These are phyloP conservation scores for Rhyacophila evoluta DNA, from an alignment of 2,888 invertebrate genomes.

Conservation along the genomic window DNA sequence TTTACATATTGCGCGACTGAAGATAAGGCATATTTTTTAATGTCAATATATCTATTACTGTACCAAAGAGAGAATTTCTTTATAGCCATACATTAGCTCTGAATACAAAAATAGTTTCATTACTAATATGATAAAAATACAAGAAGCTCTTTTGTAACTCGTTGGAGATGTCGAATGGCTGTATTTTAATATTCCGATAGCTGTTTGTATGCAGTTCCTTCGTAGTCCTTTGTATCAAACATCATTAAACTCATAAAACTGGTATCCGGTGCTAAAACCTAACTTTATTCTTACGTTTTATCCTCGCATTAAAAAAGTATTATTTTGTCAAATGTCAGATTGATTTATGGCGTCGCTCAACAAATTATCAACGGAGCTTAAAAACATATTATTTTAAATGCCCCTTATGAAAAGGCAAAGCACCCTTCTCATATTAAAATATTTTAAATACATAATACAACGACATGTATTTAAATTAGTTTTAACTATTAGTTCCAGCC, in stretches of 20 bases:
- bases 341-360: slow-evolving; percentile 27
- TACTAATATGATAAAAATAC: too few species aligned
- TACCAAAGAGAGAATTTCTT: too few species aligned
- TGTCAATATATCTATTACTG: too few species aligned
- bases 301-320: slow-evolving; percentile 12
- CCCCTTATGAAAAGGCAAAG: background rate
- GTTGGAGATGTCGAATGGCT: too few species aligned
- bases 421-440: background rate
- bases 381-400: background rate
- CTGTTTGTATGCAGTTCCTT: background rate
- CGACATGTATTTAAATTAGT: too few species aligned
- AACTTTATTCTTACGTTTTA: background rate
- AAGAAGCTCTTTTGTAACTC: too few species aligned
- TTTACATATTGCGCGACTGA: too few species aligned
- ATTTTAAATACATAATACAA: too few species aligned
- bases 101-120: too few species aligned
- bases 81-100: too few species aligned
- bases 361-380: slow-evolving; percentile 13
- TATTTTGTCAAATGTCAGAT: slow-evolving; percentile 28
- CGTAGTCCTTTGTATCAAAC: background rate
- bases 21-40: too few species aligned
- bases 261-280: slow-evolving; percentile 18
- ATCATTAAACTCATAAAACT: slow-evolving; percentile 16
- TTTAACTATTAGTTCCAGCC: too few species aligned
- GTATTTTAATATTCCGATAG: background rate